Evolutionary conservation across 2,797 vertebrate species (phyloP).

Genomic region (Propithecus deckenii): DNA sequence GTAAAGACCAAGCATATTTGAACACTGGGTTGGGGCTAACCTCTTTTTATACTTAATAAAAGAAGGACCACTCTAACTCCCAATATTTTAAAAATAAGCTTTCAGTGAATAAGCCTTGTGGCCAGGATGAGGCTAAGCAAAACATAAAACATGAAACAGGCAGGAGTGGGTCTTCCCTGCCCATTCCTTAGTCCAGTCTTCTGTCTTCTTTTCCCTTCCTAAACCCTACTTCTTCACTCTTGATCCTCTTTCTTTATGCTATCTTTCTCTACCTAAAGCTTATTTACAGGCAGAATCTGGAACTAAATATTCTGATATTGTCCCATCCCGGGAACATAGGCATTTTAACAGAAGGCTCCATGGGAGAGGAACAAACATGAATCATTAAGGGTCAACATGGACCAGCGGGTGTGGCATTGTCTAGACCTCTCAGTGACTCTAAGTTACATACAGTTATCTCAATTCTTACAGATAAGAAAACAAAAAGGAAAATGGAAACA

Average conservation of each 20-base stretch:
- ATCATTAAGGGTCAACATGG: neutral
- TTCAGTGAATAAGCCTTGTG: neutral
- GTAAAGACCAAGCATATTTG: neutral
- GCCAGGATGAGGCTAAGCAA: neutral
- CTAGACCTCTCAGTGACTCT: neutral
- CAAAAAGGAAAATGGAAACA: neutral
- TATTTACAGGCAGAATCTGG: neutral
- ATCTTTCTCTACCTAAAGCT: neutral
- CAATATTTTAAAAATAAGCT: neutral
- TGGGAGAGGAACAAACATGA: neutral
- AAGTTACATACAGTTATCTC: neutral
- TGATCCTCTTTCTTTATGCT: neutral
- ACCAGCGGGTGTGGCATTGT: neutral
- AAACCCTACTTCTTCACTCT: neutral
- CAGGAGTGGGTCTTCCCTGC: neutral
- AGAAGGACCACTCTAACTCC: neutral
- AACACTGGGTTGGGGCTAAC: neutral
- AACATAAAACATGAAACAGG: neutral
- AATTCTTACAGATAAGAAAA: neutral
- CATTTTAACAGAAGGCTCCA: neutral
- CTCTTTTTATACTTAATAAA: neutral
- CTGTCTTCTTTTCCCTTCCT: neutral
- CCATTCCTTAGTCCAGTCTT: neutral
- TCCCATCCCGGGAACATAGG: neutral
- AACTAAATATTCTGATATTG: neutral